These are phyloP conservation scores for Mormyrus proboscirostris DNA, from an alignment of 2,797 vertebrate species.

Conservation along the genomic window DNA sequence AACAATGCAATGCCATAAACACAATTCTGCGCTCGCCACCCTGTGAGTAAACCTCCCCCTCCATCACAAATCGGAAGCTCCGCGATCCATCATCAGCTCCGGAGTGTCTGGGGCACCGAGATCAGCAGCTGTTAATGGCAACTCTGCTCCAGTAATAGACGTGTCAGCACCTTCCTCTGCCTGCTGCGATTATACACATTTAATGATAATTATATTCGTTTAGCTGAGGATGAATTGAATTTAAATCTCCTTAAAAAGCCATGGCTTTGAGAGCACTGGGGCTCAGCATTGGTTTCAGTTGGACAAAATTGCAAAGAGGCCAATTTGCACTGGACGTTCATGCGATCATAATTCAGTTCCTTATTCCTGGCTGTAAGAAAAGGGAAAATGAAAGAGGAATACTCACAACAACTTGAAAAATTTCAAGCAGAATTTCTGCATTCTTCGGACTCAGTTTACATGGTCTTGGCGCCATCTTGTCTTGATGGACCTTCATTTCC, in stretches of 20 bases:
- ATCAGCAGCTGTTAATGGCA: conserved; percentile 41
- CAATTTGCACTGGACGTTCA: not conserved
- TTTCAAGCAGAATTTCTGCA: not conserved
- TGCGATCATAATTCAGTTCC: not conserved
- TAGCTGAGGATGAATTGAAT: conserved; percentile 44
- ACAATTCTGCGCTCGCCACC: not conserved
- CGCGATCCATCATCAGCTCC: conserved; percentile 22
- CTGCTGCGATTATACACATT: conserved; percentile 36
- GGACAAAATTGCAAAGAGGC: not conserved
- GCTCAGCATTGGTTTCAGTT: not conserved
- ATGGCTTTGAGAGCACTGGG: not conserved
- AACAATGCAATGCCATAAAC: not conserved
- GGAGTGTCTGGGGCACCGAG: conserved; percentile 2
- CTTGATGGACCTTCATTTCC: not conserved
- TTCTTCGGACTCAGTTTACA: not conserved
- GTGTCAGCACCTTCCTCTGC: conserved; percentile 36
- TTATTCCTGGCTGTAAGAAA: not conserved
- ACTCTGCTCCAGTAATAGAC: conserved; percentile 1
- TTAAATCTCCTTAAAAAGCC: conserved; percentile 25
- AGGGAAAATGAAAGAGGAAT: not conserved
- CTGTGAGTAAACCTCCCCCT: conserved; percentile 11
- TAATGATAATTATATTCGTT: conserved; percentile 49
- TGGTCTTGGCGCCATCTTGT: not conserved
- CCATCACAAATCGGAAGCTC: not conserved
- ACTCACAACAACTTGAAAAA: not conserved